Base-by-base conservation (phyloP, 2,113 vertebrate genomes). In the Neogobius melanostomus region DNA sequence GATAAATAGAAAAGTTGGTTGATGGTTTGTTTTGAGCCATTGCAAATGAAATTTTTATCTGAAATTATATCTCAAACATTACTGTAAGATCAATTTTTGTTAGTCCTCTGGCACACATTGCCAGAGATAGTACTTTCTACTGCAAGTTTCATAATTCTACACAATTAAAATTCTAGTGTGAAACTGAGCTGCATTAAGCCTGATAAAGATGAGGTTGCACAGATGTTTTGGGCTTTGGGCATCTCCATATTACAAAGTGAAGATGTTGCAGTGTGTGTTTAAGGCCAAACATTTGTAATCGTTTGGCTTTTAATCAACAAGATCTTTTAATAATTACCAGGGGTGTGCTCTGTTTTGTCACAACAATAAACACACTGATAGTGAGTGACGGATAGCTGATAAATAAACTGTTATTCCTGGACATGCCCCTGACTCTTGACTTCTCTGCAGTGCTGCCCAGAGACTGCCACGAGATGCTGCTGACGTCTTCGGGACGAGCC, bases 391-490 rank as follows among this genome's bases (percentile, higher is more conserved):
- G 11, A 21, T 46, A n/a, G 14, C 11, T 11, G 59, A 15, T 44
- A 61, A 61, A 61, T 61, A 44, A 61, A 61, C 12, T n/a, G 4
- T 8, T 12, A 16, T 9, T 45, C 59, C 59, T n/a, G 15, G 59
- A 45, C 12, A 15, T 21, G 51, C 44, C 46, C 12, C 36, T 51
- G 46, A 50, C 46, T 52, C 3, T 43, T 61, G 14, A 14, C n/a
- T 43, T 47, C 50, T 44, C 50, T 54, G 69, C 85, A 95, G 94
- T 86, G 48, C 86, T 93, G 51, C 93, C 93, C 54, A 92, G 91
- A 67, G 94, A 95, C 75, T 97, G 95, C 76, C 80, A 93, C 80
- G 93, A 97, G 65, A 93, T 96, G 88, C 91, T 95, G 81, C 90
- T 93, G 83, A 80, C 1, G n/a, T 92, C 94, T 45, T 89, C 88